Conservation (phyloP, 2,888 invertebrate genomes). For the Parthenolecanium corni region DNA sequence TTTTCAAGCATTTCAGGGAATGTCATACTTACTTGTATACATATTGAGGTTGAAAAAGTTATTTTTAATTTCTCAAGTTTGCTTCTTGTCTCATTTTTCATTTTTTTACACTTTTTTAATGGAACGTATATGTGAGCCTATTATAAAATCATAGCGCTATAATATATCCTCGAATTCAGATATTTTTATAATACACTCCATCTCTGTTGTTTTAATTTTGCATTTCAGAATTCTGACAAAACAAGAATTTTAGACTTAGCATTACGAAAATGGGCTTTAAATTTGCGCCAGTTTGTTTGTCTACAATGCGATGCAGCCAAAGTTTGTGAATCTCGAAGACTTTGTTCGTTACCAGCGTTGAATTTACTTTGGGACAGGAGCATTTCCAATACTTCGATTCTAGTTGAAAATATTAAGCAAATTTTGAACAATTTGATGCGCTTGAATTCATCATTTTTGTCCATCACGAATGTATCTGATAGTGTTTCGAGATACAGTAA, state of each 20-base stretch:
- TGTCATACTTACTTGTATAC: too few relatives aligned
- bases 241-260: conserved; percentile 9
- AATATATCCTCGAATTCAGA: background rate
- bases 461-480: background rate
- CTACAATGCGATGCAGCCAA: conserved; percentile 29
- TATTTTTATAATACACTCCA: too few relatives aligned
- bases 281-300: conserved; percentile 27
- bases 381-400: conserved; percentile 15
- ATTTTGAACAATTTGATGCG: conserved; percentile 1
- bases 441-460: conserved; percentile 6
- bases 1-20: too few relatives aligned
- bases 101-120: too few relatives aligned
- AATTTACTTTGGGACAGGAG: conserved; percentile 29
- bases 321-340: conserved; percentile 27
- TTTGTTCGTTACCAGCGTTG: conserved; percentile 3
- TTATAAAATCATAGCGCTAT: too few relatives aligned
- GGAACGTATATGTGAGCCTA: too few relatives aligned
- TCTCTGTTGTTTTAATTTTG: too few relatives aligned
- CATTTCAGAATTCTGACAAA: background rate
- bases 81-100: too few relatives aligned
- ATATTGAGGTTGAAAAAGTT: too few relatives aligned
- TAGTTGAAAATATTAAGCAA: conserved; percentile 10
- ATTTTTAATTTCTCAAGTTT: too few relatives aligned
- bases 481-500: background rate
- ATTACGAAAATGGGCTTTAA: conserved; percentile 15